Conservation (phyloP, 92 coral and sea anemone genomes). For the Chrysogorgia sp. region DNA sequence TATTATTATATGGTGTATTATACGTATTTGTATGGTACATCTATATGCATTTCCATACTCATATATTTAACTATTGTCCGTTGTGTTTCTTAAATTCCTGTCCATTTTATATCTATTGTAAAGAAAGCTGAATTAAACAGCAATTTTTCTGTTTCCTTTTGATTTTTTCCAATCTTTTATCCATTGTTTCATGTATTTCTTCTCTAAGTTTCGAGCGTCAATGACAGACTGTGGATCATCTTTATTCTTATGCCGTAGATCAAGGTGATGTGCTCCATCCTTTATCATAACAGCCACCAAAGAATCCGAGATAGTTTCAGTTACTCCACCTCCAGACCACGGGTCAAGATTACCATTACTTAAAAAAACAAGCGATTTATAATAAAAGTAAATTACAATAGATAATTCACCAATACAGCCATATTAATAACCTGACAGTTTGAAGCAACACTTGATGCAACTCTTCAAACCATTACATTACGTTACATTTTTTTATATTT, state of each 20-base stretch:
- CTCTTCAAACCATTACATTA: no score
- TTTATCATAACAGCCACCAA: slow-evolving; percentile 82
- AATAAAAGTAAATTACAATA: neutral
- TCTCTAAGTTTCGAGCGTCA: slow-evolving; percentile 81
- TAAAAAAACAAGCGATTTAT: no score
- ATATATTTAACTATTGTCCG: no score
- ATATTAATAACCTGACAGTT: no score
- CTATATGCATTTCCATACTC: no score
- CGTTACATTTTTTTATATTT: no score
- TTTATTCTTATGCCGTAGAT: slow-evolving; percentile 78
- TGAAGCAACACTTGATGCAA: no score
- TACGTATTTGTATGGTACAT: no score
- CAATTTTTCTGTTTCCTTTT: slow-evolving; percentile 14
- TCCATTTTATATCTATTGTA: no score
- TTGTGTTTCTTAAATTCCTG: no score
- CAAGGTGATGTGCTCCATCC: slow-evolving; percentile 98
- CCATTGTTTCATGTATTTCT: slow-evolving; percentile 73
- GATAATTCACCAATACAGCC: neutral
- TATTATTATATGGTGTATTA: no score
- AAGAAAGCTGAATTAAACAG: neutral
- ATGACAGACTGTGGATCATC: slow-evolving; percentile 88
- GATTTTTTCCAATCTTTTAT: slow-evolving; percentile 57
- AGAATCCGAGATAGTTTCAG: slow-evolving; percentile 75
- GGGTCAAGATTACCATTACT: slow-evolving; percentile 94
- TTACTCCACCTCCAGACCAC: slow-evolving; percentile 94